Evolutionary conservation across 2,888 invertebrate genomes (phyloP).

Genomic region (Formica aserva): DNA sequence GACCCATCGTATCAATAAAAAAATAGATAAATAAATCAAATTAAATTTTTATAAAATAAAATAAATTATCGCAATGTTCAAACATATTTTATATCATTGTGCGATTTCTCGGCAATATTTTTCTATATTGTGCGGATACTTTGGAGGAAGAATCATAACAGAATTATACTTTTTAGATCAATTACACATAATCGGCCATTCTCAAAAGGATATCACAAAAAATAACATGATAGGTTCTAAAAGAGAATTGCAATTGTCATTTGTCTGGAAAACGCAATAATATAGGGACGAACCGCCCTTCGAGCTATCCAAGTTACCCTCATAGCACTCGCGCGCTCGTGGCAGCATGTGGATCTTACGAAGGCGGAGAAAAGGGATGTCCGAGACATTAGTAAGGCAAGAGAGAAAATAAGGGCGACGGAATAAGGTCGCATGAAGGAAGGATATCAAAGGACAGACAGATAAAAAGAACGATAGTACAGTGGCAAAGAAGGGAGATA

Average conservation of each 20-base stretch:
- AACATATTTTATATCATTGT: not conserved
- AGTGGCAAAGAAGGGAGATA: slow-evolving; percentile 16
- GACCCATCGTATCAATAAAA: not conserved
- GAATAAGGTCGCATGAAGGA: slow-evolving; percentile 58
- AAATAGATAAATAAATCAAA: not conserved
- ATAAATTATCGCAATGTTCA: not conserved
- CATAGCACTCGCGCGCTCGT: slow-evolving; percentile 21
- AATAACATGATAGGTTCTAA: slow-evolving; percentile 71
- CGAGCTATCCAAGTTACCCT: slow-evolving; percentile 56
- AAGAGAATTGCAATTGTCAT: slow-evolving; percentile 78
- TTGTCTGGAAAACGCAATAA: slow-evolving; percentile 78
- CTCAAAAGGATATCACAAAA: slow-evolving; percentile 47
- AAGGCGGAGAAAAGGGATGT: slow-evolving; percentile 63
- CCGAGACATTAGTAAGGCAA: slow-evolving; percentile 72
- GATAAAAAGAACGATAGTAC: slow-evolving; percentile 40
- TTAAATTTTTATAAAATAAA: not conserved
- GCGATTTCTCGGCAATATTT: not conserved
- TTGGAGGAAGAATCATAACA: not conserved
- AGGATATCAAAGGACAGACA: slow-evolving; percentile 35
- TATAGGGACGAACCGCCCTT: slow-evolving; percentile 71
- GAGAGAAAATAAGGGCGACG: slow-evolving; percentile 55
- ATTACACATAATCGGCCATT: not conserved
- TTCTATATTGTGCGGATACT: not conserved
- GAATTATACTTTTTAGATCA: not conserved
- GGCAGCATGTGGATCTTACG: slow-evolving; percentile 63